A percentile compares a stretch with the other conserved stretches of the same genome.
Evolutionary conservation across 2,113 vertebrate genomes (phyloP).

Genomic region (Podilymbus podiceps): DNA sequence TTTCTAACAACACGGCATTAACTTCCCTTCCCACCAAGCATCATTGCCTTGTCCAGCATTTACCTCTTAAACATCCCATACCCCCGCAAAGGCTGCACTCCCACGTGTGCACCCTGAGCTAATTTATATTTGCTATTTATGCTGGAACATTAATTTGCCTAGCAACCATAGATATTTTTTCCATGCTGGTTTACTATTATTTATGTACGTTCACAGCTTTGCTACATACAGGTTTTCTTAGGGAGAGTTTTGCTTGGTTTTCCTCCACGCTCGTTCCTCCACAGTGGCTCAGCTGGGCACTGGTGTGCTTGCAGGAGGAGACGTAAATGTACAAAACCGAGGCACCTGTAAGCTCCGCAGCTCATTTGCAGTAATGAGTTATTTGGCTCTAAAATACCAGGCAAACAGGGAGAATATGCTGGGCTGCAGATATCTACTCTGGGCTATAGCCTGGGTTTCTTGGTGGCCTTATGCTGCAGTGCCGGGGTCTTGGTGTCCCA

Average conservation of each 20-base stretch:
- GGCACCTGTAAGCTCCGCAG: background rate
- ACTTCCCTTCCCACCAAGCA: background rate
- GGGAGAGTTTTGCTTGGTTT: background rate
- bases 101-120: background rate
- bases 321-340: background rate
- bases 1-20: background rate
- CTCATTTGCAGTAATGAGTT: background rate
- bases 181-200: background rate
- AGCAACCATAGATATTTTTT: background rate
- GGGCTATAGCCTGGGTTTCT: background rate
- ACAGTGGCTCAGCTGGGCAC: accelerated
- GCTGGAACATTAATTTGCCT: background rate
- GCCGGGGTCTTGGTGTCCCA: background rate
- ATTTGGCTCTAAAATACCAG: background rate
- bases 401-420: background rate
- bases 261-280: background rate
- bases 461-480: background rate
- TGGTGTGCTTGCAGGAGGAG: background rate
- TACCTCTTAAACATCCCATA: background rate
- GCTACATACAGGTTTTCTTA: background rate
- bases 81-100: background rate
- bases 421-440: background rate
- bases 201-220: background rate
- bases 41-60: background rate
- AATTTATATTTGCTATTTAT: slow-evolving; percentile 7